Evolutionary conservation across 2,888 invertebrate species (phyloP).

Genomic region (Aporophyla nigra): DNA sequence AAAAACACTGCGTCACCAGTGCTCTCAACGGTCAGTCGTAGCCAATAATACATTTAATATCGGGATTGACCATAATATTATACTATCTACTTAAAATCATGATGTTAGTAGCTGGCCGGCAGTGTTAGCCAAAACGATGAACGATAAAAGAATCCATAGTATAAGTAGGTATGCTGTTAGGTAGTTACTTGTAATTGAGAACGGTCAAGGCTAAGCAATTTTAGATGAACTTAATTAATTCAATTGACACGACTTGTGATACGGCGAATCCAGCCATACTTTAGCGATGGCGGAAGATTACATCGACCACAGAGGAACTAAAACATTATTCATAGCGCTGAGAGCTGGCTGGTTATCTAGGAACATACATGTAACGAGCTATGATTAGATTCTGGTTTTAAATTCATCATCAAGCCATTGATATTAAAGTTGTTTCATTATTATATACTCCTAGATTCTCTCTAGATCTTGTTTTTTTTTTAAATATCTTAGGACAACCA

Average conservation of each 20-base stretch:
- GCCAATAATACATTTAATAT: background rate
- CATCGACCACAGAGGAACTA: background rate
- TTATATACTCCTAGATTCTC: too few relatives aligned
- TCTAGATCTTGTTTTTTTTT: too few relatives aligned
- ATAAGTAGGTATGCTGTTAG: background rate
- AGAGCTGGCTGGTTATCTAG: background rate
- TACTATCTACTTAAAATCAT: background rate
- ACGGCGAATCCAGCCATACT: background rate
- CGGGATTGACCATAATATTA: background rate
- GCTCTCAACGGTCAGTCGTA: too few relatives aligned
- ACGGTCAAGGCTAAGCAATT: constrained; percentile 46
- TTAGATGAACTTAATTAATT: constrained; percentile 47
- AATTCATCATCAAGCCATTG: background rate
- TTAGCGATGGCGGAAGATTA: constrained; percentile 13
- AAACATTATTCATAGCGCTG: background rate
- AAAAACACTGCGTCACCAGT: too few relatives aligned
- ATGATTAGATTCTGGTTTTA: background rate
- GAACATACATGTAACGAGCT: background rate
- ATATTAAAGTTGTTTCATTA: background rate
- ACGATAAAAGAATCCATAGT: background rate
- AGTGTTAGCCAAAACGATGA: too few relatives aligned
- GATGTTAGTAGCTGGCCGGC: too few relatives aligned
- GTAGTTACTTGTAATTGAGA: constrained; percentile 11
- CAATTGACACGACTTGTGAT: constrained; percentile 40
- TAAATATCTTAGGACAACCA: too few relatives aligned